Conservation (phyloP, 2,888 invertebrate genomes). For the Icerya purchasi region DNA sequence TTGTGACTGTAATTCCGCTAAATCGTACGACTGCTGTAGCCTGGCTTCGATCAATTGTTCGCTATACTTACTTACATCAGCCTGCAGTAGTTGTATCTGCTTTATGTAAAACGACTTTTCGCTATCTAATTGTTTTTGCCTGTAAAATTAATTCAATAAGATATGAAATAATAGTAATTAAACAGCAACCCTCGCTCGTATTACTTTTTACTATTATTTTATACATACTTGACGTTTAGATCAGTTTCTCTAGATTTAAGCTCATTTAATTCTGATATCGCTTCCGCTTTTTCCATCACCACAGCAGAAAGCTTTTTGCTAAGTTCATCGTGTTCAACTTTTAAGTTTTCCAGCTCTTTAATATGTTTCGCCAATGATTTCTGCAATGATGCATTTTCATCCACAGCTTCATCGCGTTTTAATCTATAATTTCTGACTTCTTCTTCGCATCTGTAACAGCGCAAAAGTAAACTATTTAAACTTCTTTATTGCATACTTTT, state of each 20-base stretch:
- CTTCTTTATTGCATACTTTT: too few species aligned
- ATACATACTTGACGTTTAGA: slow-evolving; percentile 26
- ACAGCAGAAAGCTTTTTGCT: slow-evolving; percentile 30
- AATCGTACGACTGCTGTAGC: slow-evolving; percentile 43
- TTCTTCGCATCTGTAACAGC: slow-evolving; percentile 35
- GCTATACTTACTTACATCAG: slow-evolving; percentile 55
- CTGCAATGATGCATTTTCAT: slow-evolving; percentile 51
- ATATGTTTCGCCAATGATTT: slow-evolving; percentile 48
- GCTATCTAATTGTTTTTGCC: slow-evolving; percentile 48
- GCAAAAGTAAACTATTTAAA: too few species aligned
- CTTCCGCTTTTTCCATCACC: slow-evolving; percentile 63
- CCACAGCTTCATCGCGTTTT: slow-evolving; percentile 44
- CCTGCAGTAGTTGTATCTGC: slow-evolving; percentile 54
- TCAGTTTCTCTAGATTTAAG: slow-evolving; percentile 56
- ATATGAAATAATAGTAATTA: not conserved
- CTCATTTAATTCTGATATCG: slow-evolving; percentile 56
- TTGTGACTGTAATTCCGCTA: slow-evolving; percentile 48
- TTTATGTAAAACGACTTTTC: slow-evolving; percentile 52
- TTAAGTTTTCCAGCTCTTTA: slow-evolving; percentile 47
- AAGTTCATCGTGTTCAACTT: slow-evolving; percentile 35
- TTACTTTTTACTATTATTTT: too few species aligned
- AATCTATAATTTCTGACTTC: slow-evolving; percentile 42
- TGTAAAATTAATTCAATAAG: slow-evolving; percentile 15
- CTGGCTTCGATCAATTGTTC: slow-evolving; percentile 54
- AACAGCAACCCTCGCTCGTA: too few species aligned